Evolutionary conservation across 1,140 invertebrate species (phyloP), one percentile per base, ranked within the genome.

Genomic region (Drosophila pruinosa): DNA sequence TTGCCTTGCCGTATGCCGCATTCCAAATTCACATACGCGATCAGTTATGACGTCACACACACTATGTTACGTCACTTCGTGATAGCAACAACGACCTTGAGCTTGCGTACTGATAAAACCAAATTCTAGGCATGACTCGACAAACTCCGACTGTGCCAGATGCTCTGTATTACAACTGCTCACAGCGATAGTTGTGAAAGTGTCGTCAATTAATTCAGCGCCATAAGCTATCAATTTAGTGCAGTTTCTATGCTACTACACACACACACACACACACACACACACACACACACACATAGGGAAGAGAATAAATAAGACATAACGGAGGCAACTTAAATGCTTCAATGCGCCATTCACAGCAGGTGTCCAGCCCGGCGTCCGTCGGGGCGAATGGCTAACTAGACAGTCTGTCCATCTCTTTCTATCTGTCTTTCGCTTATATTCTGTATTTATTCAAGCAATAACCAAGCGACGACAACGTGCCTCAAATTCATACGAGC

Each of bases 251-350:
- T 52, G 36, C 2, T 2, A 7, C 14, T 17, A 41, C 14, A 41
- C 5, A 39, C 15, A 39, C 12, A 39, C 5, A 52, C 22, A 61
- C 34, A 21, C 10, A 31, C 8, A 39, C 17, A 36, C 24, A n/a
- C 4, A 17, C 5, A 53, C 10, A 54, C 7, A 14, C 14, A 10
- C 12, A 10, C 14, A 22, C 45, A 56, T 15, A 22, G 5, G 50
- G 31, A 39, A 43, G 15, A 45, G 77, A 64, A 73, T 73, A 81
- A 81, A 78, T 65, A 70, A 70, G 64, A 58, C 63, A 78, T 74
- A 78, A 82, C 71, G 54, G 64, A 70, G 61, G 45, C 78, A 74
- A 70, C 74, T 82, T 67, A 62, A 81, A 74, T 59, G 78, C 59
- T 78, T 56, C 70, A 53, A 24, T 74, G 72, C 68, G 45, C n/a